Percentiles rank a stretch among this genome's conserved stretches.
Conservation (phyloP, 2,113 vertebrate species). For the Oreocharis arfaki region DNA sequence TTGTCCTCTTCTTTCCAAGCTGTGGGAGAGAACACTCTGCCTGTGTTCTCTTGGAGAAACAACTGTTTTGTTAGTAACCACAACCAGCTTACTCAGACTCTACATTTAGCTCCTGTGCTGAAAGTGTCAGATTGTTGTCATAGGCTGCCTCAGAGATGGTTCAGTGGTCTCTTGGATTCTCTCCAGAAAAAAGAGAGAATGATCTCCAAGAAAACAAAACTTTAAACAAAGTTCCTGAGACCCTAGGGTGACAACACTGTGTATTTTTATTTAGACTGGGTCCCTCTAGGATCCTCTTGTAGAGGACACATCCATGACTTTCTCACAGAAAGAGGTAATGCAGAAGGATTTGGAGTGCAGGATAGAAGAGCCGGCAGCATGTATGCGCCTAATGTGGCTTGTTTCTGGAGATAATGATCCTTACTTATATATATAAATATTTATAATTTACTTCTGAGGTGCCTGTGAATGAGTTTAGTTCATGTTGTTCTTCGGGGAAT, state of each 20-base stretch:
- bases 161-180: not conserved
- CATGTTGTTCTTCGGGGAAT: not conserved
- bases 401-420: not conserved
- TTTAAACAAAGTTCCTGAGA: constrained; percentile 57
- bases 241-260: not conserved
- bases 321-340: not conserved
- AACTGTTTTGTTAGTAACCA: constrained; percentile 51
- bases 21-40: not conserved
- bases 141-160: not conserved
- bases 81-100: constrained; percentile 38
- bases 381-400: not conserved
- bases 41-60: not conserved
- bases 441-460: not conserved
- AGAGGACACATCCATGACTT: not conserved
- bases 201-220: constrained; percentile 57
- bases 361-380: not conserved
- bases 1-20: not conserved
- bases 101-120: constrained; percentile 42
- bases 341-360: not conserved
- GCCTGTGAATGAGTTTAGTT: not conserved
- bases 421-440: not conserved
- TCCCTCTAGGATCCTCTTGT: not conserved
- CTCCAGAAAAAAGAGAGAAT: not conserved
- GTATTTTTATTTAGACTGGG: constrained; percentile 55
- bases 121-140: constrained; percentile 33